Conservation (phyloP, 2,113 vertebrate species). For the Grammomys surdaster region DNA sequence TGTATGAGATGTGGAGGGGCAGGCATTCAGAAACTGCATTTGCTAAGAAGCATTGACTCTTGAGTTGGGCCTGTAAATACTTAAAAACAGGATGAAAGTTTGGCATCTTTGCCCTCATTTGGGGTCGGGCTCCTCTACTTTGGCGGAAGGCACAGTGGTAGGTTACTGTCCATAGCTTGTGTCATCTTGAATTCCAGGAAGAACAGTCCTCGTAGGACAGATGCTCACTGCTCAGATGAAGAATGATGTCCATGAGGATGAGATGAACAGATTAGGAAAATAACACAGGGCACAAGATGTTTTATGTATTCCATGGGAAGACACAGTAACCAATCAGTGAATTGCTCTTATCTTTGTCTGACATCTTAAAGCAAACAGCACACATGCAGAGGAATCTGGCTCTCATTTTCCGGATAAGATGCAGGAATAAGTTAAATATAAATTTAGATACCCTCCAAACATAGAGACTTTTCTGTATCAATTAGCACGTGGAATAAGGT, state of each 20-base stretch:
- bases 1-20: not conserved
- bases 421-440: not conserved
- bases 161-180: not conserved
- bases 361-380: conserved; percentile 57
- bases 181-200: not conserved
- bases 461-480: conserved; percentile 53
- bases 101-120: not conserved
- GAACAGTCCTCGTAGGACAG: not conserved
- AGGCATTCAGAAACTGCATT: not conserved
- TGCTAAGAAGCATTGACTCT: not conserved
- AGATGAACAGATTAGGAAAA: not conserved
- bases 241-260: too few relatives aligned
- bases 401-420: conserved; percentile 63
- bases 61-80: not conserved
- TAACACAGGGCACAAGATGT: not conserved
- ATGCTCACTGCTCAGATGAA: not conserved
- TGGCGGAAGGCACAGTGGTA: not conserved
- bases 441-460: not conserved
- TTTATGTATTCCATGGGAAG: conserved; percentile 45
- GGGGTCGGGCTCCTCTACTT: not conserved
- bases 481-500: conserved; percentile 58
- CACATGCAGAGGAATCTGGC: conserved; percentile 59
- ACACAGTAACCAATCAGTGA: not conserved
- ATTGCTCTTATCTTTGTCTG: conserved; percentile 46
- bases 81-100: not conserved